A percentile compares a stretch with the other conserved stretches of the same genome.
phyloP scores from a whole-genome alignment of 2,113 vertebrate species.

The Cavia porcellus region DNA sequence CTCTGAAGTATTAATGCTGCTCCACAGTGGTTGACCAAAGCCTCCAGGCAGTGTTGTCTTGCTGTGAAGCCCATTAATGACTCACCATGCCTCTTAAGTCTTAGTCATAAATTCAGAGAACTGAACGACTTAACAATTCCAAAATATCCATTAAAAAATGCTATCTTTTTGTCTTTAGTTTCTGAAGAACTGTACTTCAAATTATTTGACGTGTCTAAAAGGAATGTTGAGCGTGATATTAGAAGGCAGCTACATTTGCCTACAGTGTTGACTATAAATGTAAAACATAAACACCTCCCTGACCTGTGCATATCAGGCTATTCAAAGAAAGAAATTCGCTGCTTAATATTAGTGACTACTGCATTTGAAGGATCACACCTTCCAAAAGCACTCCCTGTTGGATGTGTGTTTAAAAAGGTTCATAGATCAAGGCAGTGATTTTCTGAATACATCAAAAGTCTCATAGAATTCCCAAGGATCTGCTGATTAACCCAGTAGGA shows the following conservation, averaged over 20 bases:
- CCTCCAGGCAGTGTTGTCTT: background rate
- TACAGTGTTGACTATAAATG: slow-evolving; percentile 70
- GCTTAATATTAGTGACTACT: slow-evolving; percentile 72
- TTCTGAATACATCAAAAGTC: slow-evolving; percentile 86
- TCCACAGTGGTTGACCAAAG: background rate
- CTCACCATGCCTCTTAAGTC: background rate
- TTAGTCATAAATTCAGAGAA: background rate
- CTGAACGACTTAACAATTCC: background rate
- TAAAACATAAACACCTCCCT: slow-evolving; percentile 72
- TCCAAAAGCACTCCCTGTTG: slow-evolving; percentile 70
- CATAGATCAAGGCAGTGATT: slow-evolving; percentile 85
- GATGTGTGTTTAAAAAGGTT: slow-evolving; percentile 76
- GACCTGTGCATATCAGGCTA: slow-evolving; percentile 76
- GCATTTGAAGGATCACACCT: slow-evolving; percentile 72
- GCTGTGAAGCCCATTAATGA: background rate
- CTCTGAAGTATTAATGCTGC: background rate
- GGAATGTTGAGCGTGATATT: slow-evolving; percentile 74
- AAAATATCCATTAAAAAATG: background rate
- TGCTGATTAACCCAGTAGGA: slow-evolving; percentile 89
- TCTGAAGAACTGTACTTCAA: slow-evolving; percentile 35
- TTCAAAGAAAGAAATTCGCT: slow-evolving; percentile 75
- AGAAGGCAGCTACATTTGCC: slow-evolving; percentile 71
- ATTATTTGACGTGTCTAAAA: slow-evolving; percentile 66
- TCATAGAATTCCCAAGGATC: slow-evolving; percentile 85
- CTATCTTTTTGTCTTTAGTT: slow-evolving; percentile 14